These are phyloP conservation scores for Phymastichus coffea DNA, from an alignment of 1,140 invertebrate species.

Conservation along the genomic window DNA sequence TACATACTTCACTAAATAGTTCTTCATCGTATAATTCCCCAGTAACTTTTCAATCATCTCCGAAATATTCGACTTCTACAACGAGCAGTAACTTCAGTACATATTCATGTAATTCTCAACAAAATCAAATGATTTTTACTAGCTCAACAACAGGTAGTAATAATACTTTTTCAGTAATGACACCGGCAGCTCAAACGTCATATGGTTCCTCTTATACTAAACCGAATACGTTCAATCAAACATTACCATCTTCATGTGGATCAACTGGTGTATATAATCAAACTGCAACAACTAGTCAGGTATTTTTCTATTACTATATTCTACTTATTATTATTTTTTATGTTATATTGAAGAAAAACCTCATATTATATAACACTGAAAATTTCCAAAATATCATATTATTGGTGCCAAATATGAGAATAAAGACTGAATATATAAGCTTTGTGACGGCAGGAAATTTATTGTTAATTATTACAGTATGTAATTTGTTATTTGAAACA, in stretches of 20 bases:
- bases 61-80: slow-evolving; percentile 45
- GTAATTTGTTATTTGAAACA: too few relatives aligned
- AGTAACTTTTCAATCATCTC: slow-evolving; percentile 46
- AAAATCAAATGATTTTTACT: slow-evolving; percentile 45
- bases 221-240: slow-evolving; percentile 50
- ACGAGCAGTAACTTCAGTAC: slow-evolving; percentile 47
- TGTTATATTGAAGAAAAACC: not conserved
- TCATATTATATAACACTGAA: too few relatives aligned
- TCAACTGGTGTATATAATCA: slow-evolving; percentile 47
- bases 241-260: slow-evolving; percentile 45
- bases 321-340: not conserved
- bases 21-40: slow-evolving; percentile 41
- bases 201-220: slow-evolving; percentile 52
- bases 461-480: too few relatives aligned
- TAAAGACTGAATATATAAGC: too few relatives aligned
- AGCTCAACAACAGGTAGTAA: slow-evolving; percentile 44
- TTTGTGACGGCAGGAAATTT: too few relatives aligned
- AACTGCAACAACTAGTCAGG: slow-evolving; percentile 48
- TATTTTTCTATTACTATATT: slow-evolving; percentile 31
- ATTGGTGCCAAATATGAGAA: too few relatives aligned
- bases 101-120: slow-evolving; percentile 45
- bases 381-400: too few relatives aligned
- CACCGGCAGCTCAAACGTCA: slow-evolving; percentile 46
- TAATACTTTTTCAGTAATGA: slow-evolving; percentile 47
- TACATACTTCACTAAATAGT: slow-evolving; percentile 46